Conservation (phyloP, 2,113 vertebrate species). For the Oreotrochilus melanogaster region DNA sequence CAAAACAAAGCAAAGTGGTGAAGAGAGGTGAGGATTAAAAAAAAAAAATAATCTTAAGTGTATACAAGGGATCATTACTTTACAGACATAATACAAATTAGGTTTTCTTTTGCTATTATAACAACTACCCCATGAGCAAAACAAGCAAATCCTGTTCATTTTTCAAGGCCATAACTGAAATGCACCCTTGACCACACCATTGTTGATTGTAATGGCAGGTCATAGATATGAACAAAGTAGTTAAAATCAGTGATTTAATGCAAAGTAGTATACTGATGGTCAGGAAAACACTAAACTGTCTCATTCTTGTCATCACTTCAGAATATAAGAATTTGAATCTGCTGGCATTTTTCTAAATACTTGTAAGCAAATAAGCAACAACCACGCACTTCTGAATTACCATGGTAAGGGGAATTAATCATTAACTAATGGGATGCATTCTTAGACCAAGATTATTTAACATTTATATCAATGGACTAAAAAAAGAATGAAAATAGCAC, state of each 20-base stretch:
- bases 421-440: neutral
- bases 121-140: neutral
- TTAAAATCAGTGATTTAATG: neutral
- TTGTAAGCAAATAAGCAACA: neutral
- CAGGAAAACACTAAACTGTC: neutral
- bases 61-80: neutral
- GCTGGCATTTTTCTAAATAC: neutral
- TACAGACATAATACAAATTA: neutral
- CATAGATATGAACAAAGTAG: neutral
- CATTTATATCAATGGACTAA: neutral
- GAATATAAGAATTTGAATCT: neutral
- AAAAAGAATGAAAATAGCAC: neutral
- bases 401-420: neutral
- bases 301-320: neutral
- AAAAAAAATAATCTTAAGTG: neutral
- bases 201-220: neutral
- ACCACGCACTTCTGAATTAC: neutral
- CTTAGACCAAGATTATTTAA: neutral
- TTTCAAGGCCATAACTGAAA: neutral
- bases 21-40: neutral
- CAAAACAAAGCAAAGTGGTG: neutral
- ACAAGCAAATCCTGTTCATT: neutral
- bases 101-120: neutral
- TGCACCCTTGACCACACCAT: neutral
- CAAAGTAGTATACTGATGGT: neutral